Conservation (phyloP, 2,888 invertebrate species). For the Meteorus cinctellus region DNA sequence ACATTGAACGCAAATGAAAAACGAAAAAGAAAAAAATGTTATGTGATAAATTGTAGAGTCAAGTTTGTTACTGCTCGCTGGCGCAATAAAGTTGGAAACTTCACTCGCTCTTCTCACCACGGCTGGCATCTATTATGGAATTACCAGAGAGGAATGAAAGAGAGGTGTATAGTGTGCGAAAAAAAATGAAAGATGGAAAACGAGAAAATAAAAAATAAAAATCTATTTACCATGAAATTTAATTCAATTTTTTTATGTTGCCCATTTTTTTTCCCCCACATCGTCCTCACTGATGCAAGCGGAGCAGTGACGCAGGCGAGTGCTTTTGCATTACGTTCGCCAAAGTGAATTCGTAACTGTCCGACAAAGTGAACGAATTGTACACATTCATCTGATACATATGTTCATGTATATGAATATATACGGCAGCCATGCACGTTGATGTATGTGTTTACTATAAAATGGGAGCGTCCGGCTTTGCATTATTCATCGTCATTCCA, state of each 20-base stretch:
- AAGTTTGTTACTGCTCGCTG: conserved; percentile 18
- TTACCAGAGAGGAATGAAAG: conserved; percentile 35
- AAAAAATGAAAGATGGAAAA: background rate
- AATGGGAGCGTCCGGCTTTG: conserved; percentile 44
- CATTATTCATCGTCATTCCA: conserved; percentile 46
- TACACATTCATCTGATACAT: conserved; percentile 20
- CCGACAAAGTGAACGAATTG: conserved; percentile 42
- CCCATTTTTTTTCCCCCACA: background rate
- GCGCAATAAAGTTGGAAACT: conserved; percentile 35
- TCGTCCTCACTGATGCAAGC: background rate
- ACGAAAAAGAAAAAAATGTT: background rate
- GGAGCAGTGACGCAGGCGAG: conserved; percentile 1
- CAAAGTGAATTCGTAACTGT: conserved; percentile 48
- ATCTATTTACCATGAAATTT: conserved; percentile 15
- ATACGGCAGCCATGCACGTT: background rate
- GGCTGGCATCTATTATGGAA: conserved; percentile 28
- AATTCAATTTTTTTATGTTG: background rate
- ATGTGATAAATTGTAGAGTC: conserved; percentile 33
- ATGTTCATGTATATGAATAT: conserved; percentile 9
- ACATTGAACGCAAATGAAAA: background rate
- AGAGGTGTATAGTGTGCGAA: background rate
- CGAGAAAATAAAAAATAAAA: conserved; percentile 10
- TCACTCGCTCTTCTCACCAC: background rate
- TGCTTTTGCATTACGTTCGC: conserved; percentile 33
- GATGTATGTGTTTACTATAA: conserved; percentile 18